phyloP scores from a whole-genome alignment of 2,888 invertebrate genomes.

The Drosophila gaucha region DNA sequence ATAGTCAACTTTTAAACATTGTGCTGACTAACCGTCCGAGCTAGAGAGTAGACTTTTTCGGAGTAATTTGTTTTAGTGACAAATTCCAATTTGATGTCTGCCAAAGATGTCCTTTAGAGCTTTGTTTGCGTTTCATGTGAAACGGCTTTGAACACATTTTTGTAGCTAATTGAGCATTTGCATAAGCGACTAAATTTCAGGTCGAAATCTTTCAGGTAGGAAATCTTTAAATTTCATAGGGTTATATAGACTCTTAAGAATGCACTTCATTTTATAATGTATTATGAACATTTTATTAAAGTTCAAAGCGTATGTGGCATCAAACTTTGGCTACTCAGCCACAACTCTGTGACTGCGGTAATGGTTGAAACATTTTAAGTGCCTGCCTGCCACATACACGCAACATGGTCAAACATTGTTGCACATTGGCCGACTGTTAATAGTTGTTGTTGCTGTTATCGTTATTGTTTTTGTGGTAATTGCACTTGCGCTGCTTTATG shows the following conservation, averaged over 20 bases:
- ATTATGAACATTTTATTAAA: slow-evolving; percentile 4
- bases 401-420: slow-evolving; percentile 57
- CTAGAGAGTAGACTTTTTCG: background rate
- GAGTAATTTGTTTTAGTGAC: background rate
- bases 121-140: background rate
- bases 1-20: background rate
- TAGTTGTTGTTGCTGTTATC: slow-evolving; percentile 31
- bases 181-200: background rate
- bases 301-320: slow-evolving; percentile 8
- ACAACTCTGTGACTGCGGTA: slow-evolving; percentile 34
- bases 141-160: background rate
- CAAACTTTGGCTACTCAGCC: slow-evolving; percentile 16
- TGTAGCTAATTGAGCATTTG: background rate
- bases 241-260: background rate
- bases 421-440: slow-evolving; percentile 56
- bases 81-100: background rate
- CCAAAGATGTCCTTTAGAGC: background rate
- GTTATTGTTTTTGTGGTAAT: slow-evolving; percentile 59
- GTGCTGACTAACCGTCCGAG: background rate
- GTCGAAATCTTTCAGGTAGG: background rate
- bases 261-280: background rate
- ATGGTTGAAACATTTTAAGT: slow-evolving; percentile 66
- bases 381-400: slow-evolving; percentile 23
- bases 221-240: background rate
- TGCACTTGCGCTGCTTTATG: slow-evolving; percentile 74